Evolutionary conservation across 1,140 invertebrate genomes (phyloP).

Genomic region (Tachypleus tridentatus): DNA sequence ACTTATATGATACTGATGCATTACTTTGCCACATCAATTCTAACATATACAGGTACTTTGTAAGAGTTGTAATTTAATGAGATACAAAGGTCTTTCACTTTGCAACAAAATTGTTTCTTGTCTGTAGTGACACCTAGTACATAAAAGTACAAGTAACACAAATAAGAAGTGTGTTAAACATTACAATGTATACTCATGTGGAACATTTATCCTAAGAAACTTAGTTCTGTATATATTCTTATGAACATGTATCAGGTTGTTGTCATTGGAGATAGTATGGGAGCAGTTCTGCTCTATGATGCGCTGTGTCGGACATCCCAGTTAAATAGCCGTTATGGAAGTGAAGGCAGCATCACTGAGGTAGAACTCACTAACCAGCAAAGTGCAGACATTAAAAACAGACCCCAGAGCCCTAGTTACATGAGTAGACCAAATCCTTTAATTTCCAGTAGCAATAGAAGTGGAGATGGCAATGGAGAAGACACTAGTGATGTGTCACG

Average conservation of each 20-base stretch:
- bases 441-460: conserved; percentile 28
- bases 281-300: conserved; percentile 84
- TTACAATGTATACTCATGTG: no score
- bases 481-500: neutral
- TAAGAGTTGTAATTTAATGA: no score
- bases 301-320: conserved; percentile 53
- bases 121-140: no score
- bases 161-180: no score
- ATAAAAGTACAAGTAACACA: no score
- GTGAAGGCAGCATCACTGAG: conserved; percentile 61
- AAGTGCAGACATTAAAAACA: neutral
- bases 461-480: neutral
- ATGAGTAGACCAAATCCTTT: conserved; percentile 23
- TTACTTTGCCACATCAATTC: no score
- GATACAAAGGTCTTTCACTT: no score
- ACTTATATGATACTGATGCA: no score
- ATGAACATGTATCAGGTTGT: conserved; percentile 40
- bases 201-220: no score
- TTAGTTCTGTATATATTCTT: no score
- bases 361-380: conserved; percentile 26
- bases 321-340: conserved; percentile 36
- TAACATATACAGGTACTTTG: no score
- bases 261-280: conserved; percentile 61
- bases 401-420: conserved; percentile 17
- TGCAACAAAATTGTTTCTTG: no score